Base-by-base conservation (phyloP, 2,113 vertebrate genomes). In the Pelodiscus sinensis region DNA sequence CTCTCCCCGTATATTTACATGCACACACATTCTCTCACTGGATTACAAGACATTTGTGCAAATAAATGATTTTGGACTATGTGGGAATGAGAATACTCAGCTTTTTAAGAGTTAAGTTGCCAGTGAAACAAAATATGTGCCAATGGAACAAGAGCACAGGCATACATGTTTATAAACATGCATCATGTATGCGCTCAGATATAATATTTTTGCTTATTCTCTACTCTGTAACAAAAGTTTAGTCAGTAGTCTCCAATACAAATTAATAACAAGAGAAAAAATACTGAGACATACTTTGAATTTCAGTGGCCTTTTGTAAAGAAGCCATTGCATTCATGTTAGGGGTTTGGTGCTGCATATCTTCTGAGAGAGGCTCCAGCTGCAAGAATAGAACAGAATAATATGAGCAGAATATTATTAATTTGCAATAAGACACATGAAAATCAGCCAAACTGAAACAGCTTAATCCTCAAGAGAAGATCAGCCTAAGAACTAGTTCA, bases 291-390 rank as follows among this genome's bases (percentile, higher is more conserved):
- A 94, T 98, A 98, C 98, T 98, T 97, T 98, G 98, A 96, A 98
- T 98, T 97, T 98, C 97, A 96, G 97, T 97, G 94, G 96, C 97
- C 97, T 97, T 98, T 97, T 98, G 98, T 96, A 98, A 98, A 95
- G 98, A 98, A 92, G 97, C 90, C 93, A 98, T 96, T 57, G 98
- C 98, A 92, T 98, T 98, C 95, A 52, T 93, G 82, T 98, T 98
- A 73, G 97, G 98, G 44, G 96, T 97, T 96, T 98, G 97, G 85
- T 98, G 96, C 86, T 97, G 96, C 94, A 96, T 85, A 82, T 98
- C 98, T 96, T 98, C 97, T 0, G 98, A 96, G 90, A 98, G 96
- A 25, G 97, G 97, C 54, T 98, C 98, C 97, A 98, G 97, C 98
- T 98, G 97, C 94, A 98, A 97, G 94, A 96, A 96, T 2, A 97